phyloP scores from a whole-genome alignment of 2,113 vertebrate genomes.

The Probosciger aterrimus region DNA sequence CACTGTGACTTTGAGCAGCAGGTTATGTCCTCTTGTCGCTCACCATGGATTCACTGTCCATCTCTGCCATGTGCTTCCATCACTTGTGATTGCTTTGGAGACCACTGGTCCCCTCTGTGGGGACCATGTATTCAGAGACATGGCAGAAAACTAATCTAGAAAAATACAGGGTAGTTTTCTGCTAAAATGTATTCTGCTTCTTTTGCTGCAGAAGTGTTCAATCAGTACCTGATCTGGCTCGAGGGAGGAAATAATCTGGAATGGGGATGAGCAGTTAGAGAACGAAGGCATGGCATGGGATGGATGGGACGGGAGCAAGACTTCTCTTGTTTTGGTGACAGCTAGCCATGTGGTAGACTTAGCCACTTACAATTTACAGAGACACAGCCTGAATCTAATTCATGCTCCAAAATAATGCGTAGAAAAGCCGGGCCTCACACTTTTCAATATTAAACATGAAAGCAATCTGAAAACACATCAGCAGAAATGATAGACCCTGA shows the following conservation, averaged over 20 bases:
- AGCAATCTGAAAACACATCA: not conserved
- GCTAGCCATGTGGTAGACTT: not conserved
- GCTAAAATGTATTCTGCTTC: not conserved
- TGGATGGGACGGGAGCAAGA: rapidly evolving
- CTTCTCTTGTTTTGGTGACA: not conserved
- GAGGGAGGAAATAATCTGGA: not conserved
- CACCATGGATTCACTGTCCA: not conserved
- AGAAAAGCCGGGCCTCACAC: not conserved
- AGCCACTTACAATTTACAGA: not conserved
- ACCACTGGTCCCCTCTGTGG: not conserved
- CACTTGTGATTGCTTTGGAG: rapidly evolving
- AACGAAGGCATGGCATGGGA: not conserved
- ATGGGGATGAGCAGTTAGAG: not conserved
- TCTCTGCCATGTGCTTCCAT: not conserved
- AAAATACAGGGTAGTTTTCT: not conserved
- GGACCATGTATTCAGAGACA: not conserved
- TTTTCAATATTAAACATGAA: not conserved
- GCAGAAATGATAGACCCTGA: not conserved
- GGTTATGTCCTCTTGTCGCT: not conserved
- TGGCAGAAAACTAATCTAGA: not conserved
- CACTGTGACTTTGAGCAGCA: not conserved
- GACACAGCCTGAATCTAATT: not conserved
- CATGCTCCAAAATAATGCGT: not conserved
- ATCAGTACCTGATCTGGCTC: not conserved
- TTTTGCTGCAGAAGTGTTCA: not conserved